These are phyloP conservation scores for Nemapogon koenigi DNA, from an alignment of 2,888 invertebrate genomes.

Conservation along the genomic window DNA sequence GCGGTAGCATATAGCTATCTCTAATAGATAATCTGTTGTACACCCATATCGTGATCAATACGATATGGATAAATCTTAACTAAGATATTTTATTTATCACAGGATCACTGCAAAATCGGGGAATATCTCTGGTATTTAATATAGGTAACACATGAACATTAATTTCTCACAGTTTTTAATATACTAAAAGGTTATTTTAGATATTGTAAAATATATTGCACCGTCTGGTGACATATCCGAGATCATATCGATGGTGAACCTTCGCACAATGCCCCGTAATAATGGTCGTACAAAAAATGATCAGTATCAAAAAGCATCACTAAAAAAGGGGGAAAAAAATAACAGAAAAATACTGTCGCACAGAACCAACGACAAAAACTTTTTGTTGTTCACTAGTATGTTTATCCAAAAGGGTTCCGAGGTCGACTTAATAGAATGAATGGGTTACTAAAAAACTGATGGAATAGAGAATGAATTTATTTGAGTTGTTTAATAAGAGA, in stretches of 20 bases:
- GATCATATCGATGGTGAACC: conserved; percentile 58
- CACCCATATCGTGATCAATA: no score
- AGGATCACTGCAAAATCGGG: no score
- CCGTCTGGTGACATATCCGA: conserved; percentile 54
- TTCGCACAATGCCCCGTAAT: conserved; percentile 55
- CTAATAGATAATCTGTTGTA: no score
- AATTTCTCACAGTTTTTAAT: conserved; percentile 33
- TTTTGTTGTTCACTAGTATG: conserved; percentile 33
- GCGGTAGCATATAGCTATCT: no score
- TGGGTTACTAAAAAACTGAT: conserved; percentile 40
- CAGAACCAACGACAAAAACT: conserved; percentile 40
- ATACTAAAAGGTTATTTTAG: conserved; percentile 46
- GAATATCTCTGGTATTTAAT: no score
- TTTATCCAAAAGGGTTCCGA: conserved; percentile 47
- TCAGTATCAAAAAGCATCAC: conserved; percentile 54
- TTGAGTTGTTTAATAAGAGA: conserved; percentile 59
- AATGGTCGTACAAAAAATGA: conserved; percentile 57
- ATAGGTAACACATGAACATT: neutral
- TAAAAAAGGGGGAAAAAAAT: conserved; percentile 55
- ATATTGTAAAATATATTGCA: conserved; percentile 39
- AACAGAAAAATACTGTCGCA: conserved; percentile 32
- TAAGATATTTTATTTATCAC: no score
- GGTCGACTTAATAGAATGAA: conserved; percentile 43
- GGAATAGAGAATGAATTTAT: conserved; percentile 42
- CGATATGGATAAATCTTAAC: no score